Evolutionary conservation across 1,140 invertebrate genomes (phyloP).

Genomic region (Trichonephila inaurata): DNA sequence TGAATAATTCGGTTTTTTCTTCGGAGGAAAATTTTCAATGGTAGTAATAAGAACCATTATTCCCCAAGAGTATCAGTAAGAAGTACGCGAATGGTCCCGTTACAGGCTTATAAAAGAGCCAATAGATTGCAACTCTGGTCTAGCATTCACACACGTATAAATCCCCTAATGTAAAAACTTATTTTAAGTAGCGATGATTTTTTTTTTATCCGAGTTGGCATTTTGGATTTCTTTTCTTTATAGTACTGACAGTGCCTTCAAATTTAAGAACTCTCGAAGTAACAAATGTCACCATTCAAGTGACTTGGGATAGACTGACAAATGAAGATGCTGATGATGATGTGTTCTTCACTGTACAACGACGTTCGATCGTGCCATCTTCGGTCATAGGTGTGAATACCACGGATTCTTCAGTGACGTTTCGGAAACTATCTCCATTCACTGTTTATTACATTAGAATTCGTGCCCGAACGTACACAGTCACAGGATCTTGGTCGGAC

Average conservation of each 20-base stretch:
- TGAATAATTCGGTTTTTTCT: too few species aligned
- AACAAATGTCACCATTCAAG: background rate
- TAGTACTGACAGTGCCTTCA: background rate
- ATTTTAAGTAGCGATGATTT: too few species aligned
- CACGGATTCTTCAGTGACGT: background rate
- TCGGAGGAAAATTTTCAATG: too few species aligned
- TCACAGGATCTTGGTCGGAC: slow-evolving; percentile 6
- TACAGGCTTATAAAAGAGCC: too few species aligned
- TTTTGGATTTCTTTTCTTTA: too few species aligned
- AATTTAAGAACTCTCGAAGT: background rate
- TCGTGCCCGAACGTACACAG: background rate
- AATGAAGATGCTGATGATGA: background rate
- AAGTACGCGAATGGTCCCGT: too few species aligned
- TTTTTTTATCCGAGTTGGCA: too few species aligned
- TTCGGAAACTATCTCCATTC: background rate
- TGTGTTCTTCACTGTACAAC: background rate
- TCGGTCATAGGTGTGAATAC: background rate
- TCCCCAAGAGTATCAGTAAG: too few species aligned
- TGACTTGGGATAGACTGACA: background rate
- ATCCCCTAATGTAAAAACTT: too few species aligned
- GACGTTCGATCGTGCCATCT: background rate
- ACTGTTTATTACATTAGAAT: background rate
- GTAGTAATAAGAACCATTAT: too few species aligned
- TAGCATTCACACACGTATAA: too few species aligned
- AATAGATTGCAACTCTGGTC: too few species aligned